Evolutionary conservation across 2,797 vertebrate genomes (phyloP), one percentile per base, ranked within the genome.

Genomic region (Cynodonichthys magdalenae): DNA sequence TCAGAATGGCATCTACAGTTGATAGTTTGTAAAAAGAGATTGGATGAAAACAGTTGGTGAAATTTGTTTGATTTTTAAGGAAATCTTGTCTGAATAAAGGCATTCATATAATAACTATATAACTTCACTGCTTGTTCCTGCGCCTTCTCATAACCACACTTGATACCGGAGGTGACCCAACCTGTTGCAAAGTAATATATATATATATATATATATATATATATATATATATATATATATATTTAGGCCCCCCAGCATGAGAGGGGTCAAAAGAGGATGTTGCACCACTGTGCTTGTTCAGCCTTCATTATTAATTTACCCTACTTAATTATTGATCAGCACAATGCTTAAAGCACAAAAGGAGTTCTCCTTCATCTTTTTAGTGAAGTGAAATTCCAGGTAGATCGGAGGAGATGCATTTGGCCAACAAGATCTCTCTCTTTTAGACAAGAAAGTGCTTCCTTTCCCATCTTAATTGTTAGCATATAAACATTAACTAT

Each of bases 401-500:
- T 87, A 85, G 83, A 66, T 68, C 70, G 77, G 68, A 63, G 84
- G 72, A 63, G 82, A 82, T 81, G 80, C 87, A 85, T 86, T 88
- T 85, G 83, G 83, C 87, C 75, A 80, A 80, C 81, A 64, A 71
- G 79, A 77, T 73, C 71, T 78, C 61, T 82, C 63, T 81, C 83
- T 57, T 90, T 87, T 73, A 80, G 83, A 72, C 71, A 74, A 83
- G 89, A 86, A 92, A 90, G 86, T 89, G 87, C 85, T 85, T 86
- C 64, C 41, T 86, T 87, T 79, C 81, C 80, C 79, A 60, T 87
- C 79, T 85, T 85, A 90, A 90, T 90, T 72, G 86, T 88, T 80
- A 81, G 86, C 88, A 86, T 86, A 84, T 83, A 92, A 91, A 92
- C 90, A 91, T 90, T 75, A 85, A 81, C 86, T 85, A 82, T 81